These are phyloP conservation scores for Hipparchia sbordonii DNA, from an alignment of 2,888 invertebrate species.

Conservation along the genomic window DNA sequence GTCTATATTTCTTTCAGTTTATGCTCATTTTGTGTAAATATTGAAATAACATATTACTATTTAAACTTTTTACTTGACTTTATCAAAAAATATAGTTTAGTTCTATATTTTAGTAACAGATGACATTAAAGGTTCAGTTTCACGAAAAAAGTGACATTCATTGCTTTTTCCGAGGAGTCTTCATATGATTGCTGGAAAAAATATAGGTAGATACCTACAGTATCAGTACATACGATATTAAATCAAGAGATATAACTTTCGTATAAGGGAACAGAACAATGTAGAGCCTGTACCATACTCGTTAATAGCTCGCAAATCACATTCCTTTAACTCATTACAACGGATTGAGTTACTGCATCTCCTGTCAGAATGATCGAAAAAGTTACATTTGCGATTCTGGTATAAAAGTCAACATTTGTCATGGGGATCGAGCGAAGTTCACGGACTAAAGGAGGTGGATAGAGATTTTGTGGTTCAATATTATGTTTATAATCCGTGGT, in stretches of 20 bases:
- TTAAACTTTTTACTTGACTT: too few species aligned
- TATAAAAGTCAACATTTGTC: constrained; percentile 47
- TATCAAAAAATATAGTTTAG: too few species aligned
- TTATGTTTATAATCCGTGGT: neutral
- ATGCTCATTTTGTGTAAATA: too few species aligned
- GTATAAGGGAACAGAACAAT: neutral
- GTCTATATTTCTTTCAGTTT: too few species aligned
- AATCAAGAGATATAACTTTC: constrained; percentile 2
- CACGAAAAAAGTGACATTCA: too few species aligned
- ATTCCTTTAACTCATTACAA: constrained; percentile 23
- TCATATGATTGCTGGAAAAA: too few species aligned
- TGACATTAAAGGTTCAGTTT: too few species aligned
- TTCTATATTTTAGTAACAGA: too few species aligned
- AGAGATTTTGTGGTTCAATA: neutral
- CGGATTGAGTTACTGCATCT: constrained; percentile 26
- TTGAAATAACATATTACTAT: too few species aligned
- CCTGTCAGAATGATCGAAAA: constrained; percentile 39
- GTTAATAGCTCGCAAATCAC: constrained; percentile 12
- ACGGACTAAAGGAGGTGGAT: constrained; percentile 14
- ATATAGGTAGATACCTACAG: too few species aligned
- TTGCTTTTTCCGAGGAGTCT: too few species aligned
- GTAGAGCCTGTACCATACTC: constrained; percentile 3
- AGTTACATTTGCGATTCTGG: constrained; percentile 39
- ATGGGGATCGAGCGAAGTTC: constrained; percentile 37
- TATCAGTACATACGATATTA: neutral